Conservation (phyloP, 2,113 vertebrate genomes). For the Cephalopterus ornatus region DNA sequence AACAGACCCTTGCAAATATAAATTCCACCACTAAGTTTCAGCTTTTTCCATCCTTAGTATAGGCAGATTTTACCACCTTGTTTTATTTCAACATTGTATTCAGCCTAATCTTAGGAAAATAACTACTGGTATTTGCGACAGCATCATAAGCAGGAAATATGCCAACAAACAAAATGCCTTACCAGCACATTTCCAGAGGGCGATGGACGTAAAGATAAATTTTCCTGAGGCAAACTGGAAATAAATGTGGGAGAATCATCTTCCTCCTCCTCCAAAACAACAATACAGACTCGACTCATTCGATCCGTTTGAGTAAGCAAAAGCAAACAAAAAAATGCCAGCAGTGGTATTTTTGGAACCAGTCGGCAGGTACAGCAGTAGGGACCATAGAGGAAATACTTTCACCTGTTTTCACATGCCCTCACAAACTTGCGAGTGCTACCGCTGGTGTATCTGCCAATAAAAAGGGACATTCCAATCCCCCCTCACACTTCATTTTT, state of each 20-base stretch:
- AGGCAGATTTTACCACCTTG: background rate
- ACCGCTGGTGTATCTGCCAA: background rate
- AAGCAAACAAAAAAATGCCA: slow-evolving; percentile 25
- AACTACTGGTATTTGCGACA: background rate
- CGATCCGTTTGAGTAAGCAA: slow-evolving; percentile 81
- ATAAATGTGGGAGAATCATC: slow-evolving; percentile 82
- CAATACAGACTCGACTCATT: slow-evolving; percentile 93
- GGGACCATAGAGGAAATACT: slow-evolving; percentile 43
- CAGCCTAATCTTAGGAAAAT: background rate
- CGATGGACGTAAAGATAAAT: slow-evolving; percentile 58
- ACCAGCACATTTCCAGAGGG: slow-evolving; percentile 78
- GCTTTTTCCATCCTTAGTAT: background rate
- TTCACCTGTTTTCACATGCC: slow-evolving; percentile 60
- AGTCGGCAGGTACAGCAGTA: slow-evolving; percentile 1
- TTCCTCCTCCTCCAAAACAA: slow-evolving; percentile 94
- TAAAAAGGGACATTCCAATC: background rate
- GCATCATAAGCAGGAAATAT: slow-evolving; percentile 29
- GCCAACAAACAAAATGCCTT: slow-evolving; percentile 68
- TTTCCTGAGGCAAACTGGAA: slow-evolving; percentile 80
- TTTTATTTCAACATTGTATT: background rate
- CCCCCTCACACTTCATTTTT: slow-evolving; percentile 3
- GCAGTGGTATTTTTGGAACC: slow-evolving; percentile 48
- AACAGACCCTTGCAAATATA: background rate
- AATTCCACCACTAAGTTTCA: background rate
- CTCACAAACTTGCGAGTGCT: slow-evolving; percentile 59